Evolutionary conservation across 2,888 invertebrate species (phyloP), one percentile per base, ranked within the genome.

Genomic region (Synergus umbraculus): DNA sequence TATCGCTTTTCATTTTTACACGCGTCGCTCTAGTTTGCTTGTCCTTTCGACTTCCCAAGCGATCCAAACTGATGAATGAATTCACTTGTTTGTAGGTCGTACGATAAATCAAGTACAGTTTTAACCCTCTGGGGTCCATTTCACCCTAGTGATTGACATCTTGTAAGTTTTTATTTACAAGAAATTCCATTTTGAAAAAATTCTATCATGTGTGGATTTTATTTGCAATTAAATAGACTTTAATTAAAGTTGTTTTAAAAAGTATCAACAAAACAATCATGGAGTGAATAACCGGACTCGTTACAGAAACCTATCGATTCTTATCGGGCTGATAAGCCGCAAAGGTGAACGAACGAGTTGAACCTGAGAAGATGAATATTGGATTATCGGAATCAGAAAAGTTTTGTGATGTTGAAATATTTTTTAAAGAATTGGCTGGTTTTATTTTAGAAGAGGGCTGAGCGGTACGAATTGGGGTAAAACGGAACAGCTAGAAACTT

Each of bases 1-100:
- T 73, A 73, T 73, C 73, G 73, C 73, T 58, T 78, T 58, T 69
- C 73, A 60, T 79, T 83, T 82, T 83, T 82, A 82, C 69, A 79
- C 78, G 41, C 67, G 46, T 29, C 78, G 82, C 64, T 82, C 82
- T 77, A 84, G 76, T 83, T 84, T 79, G 79, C 80, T 41, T 76
- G 82, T 78, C 54, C 73, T 46, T 79, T 73, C 80, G 66, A 81
- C 29, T 49, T 63, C 60, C 43, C 4, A 78, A 64, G 49, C 77
- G 37, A 37, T 60, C 60, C 63, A 79, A 79, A 82, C 69, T 54
- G 78, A 78, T 44, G 76, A 80, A 79, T 83, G 65, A 49, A 76
- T 18, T 37, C 79, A 22, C 76, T 64, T 54, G 78, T 66, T 66
- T 65, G 66, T 66, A 66, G 78, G 66, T 65, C 78, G 64, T n/a